A percentile compares a stretch with the other conserved stretches of the same genome.
Conservation (phyloP, 2,888 invertebrate species). For the Mystacides longicornis region DNA sequence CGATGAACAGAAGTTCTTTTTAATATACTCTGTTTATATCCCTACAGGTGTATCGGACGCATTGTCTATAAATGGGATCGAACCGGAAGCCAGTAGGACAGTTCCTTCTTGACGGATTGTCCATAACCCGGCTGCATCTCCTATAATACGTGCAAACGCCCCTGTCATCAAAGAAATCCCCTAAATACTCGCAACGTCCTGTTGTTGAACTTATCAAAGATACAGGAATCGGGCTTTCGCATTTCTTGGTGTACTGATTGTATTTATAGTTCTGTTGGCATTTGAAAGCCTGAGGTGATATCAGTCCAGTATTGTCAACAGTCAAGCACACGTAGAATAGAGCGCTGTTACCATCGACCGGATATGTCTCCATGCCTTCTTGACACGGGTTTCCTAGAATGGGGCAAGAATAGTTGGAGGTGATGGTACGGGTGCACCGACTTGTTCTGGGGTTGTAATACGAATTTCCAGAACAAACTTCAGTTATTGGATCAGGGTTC, state of each 20-base stretch:
- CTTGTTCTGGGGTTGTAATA: constrained; percentile 11
- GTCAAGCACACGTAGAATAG: constrained; percentile 18
- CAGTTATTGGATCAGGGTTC: too few species aligned
- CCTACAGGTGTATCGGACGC: too few species aligned
- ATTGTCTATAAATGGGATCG: too few species aligned
- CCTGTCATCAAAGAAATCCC: too few species aligned
- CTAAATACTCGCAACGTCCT: too few species aligned
- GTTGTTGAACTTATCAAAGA: too few species aligned
- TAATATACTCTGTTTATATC: too few species aligned
- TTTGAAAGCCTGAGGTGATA: constrained; percentile 5
- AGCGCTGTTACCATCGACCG: constrained; percentile 6
- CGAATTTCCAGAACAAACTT: constrained; percentile 2
- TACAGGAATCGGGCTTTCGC: background rate
- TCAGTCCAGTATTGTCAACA: background rate
- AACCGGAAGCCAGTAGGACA: too few species aligned
- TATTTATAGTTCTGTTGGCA: constrained; percentile 1
- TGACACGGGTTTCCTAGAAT: constrained; percentile 2
- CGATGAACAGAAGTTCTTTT: too few species aligned
- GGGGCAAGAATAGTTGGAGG: constrained; percentile 4
- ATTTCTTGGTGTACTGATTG: background rate
- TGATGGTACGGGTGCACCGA: constrained; percentile 9
- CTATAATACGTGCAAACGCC: too few species aligned
- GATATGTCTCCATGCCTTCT: background rate
- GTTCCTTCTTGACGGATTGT: too few species aligned
- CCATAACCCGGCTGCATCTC: too few species aligned